Evolutionary conservation across 2,113 vertebrate species (phyloP).

Genomic region (Caloenas nicobarica): DNA sequence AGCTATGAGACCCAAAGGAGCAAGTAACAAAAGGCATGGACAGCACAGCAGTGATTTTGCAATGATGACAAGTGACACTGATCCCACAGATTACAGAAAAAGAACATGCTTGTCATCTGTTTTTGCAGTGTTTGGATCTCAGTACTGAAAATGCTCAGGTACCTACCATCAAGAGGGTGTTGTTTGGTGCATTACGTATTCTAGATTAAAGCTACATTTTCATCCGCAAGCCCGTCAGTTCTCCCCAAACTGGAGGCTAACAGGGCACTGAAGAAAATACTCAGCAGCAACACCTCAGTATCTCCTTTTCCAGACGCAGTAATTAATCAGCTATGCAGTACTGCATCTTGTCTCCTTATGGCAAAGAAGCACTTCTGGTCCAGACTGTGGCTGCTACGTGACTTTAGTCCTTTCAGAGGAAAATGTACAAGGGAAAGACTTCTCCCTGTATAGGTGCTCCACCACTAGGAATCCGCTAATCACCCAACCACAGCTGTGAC

Average conservation of each 20-base stretch:
- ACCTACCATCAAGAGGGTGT: not conserved
- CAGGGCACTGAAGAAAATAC: not conserved
- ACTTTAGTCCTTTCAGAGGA: not conserved
- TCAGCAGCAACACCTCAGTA: not conserved
- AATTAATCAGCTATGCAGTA: not conserved
- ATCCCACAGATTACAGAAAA: not conserved
- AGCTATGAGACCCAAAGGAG: not conserved
- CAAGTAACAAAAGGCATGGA: not conserved
- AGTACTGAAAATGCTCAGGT: not conserved
- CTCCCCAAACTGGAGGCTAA: not conserved
- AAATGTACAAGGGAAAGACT: not conserved
- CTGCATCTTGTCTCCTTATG: not conserved
- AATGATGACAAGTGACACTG: not conserved
- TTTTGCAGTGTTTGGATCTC: not conserved
- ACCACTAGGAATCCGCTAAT: not conserved
- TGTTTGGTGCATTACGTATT: not conserved
- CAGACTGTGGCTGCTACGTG: not conserved
- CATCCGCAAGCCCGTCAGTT: not conserved
- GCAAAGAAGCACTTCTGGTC: not conserved
- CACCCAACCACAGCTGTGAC: not conserved
- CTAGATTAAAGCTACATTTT: not conserved
- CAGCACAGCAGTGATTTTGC: not conserved
- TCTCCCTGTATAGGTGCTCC: not conserved
- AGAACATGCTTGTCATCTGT: not conserved
- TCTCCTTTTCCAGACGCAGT: not conserved